Conservation (phyloP, 2,797 vertebrate genomes). For the Heteromormyrus szaboi region DNA sequence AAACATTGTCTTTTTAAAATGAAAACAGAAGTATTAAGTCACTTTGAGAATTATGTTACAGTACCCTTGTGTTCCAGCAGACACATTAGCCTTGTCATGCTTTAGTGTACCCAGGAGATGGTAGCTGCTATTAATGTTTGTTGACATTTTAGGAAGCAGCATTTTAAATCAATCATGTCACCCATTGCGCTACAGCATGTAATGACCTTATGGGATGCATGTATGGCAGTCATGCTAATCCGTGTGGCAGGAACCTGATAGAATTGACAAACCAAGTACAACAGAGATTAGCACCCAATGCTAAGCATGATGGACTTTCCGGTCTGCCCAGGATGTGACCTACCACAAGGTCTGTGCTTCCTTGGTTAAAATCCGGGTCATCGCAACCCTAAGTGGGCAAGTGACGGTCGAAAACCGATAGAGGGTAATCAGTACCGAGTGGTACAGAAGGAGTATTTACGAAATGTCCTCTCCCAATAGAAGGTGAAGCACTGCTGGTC, state of each 20-base stretch:
- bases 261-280: not conserved
- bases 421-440: not conserved
- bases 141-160: not conserved
- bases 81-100: not conserved
- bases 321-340: not conserved
- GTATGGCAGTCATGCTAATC: not conserved
- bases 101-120: not conserved
- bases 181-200: not conserved
- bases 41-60: not conserved
- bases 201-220: not conserved
- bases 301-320: not conserved
- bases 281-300: not conserved
- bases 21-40: not conserved
- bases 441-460: not conserved
- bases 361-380: not conserved
- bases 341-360: not conserved
- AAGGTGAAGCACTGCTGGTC: not conserved
- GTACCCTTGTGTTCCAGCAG: not conserved
- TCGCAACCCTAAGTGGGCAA: not conserved
- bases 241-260: not conserved
- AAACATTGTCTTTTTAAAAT: not conserved
- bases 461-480: not conserved
- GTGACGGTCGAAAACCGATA: not conserved
- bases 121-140: not conserved
- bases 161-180: not conserved